These are phyloP conservation scores for Sinocyclocheilus rhinocerous DNA, from an alignment of 2,113 vertebrate species.

Conservation along the genomic window DNA sequence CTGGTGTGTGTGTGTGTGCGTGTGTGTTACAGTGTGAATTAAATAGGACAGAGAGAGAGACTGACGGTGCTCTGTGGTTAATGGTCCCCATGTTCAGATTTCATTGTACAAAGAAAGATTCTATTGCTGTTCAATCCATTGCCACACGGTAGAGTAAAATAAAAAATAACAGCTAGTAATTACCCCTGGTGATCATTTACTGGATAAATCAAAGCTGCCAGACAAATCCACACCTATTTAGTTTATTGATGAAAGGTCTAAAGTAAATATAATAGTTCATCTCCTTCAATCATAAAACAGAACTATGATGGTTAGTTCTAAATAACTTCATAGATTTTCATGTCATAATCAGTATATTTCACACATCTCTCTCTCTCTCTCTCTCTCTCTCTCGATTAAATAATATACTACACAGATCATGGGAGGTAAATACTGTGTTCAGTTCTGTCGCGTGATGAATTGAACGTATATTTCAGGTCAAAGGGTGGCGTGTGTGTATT, in stretches of 20 bases:
- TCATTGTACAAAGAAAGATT: conserved; percentile 5
- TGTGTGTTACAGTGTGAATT: conserved; percentile 15
- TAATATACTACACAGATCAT: conserved; percentile 66
- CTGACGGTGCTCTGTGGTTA: conserved; percentile 56
- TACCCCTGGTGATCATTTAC: not conserved
- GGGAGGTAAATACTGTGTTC: conserved; percentile 57
- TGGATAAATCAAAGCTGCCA: not conserved
- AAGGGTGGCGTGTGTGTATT: conserved; percentile 22
- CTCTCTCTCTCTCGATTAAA: conserved; percentile 65
- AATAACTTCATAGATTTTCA: conserved; percentile 40
- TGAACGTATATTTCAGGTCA: conserved; percentile 46
- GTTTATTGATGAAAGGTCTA: not conserved
- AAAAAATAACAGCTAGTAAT: not conserved
- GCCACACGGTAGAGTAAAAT: not conserved
- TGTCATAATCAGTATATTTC: conserved; percentile 62
- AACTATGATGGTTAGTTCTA: not conserved
- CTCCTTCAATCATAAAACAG: conserved; percentile 49
- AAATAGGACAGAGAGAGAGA: conserved; percentile 13
- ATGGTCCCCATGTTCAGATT: conserved; percentile 56
- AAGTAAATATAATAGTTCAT: conserved; percentile 9
- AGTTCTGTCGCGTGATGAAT: conserved; percentile 41
- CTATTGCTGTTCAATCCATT: not conserved
- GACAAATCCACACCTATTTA: not conserved
- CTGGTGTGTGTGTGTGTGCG: conserved; percentile 31
- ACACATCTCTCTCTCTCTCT: conserved; percentile 53